Conservation (phyloP, 2,113 vertebrate genomes). For the Xiphophorus couchianus region DNA sequence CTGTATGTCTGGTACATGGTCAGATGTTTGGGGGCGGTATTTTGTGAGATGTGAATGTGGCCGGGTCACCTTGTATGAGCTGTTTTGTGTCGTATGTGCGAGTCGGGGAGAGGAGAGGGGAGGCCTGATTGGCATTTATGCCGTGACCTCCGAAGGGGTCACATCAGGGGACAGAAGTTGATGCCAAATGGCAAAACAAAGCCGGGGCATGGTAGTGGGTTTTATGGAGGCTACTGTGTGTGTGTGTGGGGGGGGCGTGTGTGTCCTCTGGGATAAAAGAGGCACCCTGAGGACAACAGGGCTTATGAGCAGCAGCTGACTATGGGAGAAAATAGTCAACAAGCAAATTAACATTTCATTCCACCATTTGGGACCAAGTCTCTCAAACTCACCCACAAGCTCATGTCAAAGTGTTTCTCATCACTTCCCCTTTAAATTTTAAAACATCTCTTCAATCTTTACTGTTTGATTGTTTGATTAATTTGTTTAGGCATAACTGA, state of each 20-base stretch:
- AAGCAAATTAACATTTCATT: constrained; percentile 77
- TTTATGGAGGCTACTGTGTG: constrained; percentile 68
- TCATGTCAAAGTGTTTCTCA: background rate
- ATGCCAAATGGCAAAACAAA: constrained; percentile 80
- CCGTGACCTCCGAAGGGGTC: constrained; percentile 58
- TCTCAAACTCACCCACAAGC: constrained; percentile 33
- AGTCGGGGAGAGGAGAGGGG: background rate
- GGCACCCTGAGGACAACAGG: constrained; percentile 67
- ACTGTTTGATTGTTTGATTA: no score
- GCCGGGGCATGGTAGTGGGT: constrained; percentile 49
- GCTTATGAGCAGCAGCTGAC: constrained; percentile 71
- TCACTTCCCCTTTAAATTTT: background rate
- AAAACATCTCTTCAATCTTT: background rate
- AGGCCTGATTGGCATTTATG: constrained; percentile 48
- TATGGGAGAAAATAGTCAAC: constrained; percentile 61
- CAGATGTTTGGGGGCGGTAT: constrained; percentile 18
- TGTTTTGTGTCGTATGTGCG: constrained; percentile 4
- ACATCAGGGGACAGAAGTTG: constrained; percentile 62
- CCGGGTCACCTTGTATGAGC: constrained; percentile 39
- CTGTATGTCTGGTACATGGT: background rate
- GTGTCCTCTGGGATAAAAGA: constrained; percentile 56
- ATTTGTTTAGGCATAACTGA: background rate
- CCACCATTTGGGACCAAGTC: constrained; percentile 52
- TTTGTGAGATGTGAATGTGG: constrained; percentile 32
- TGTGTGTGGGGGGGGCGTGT: constrained; percentile 35